These are phyloP conservation scores for Phoenicopterus ruber DNA, from an alignment of 2,113 vertebrate genomes.

Conservation along the genomic window DNA sequence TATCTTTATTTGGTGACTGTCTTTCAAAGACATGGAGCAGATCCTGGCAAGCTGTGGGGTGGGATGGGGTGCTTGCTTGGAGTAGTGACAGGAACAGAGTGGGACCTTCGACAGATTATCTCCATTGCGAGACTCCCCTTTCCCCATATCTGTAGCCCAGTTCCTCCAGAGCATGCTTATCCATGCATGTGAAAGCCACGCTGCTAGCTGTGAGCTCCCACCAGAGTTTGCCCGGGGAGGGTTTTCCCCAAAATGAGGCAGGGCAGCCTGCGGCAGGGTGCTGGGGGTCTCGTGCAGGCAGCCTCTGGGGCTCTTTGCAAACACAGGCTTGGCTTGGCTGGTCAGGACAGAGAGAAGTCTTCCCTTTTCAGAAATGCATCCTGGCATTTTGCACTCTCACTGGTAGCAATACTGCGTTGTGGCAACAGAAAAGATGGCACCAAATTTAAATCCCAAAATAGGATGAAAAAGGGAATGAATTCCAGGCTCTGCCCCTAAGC, in stretches of 20 bases:
- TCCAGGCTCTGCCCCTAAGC: neutral
- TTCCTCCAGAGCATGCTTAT: neutral
- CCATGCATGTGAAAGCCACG: neutral
- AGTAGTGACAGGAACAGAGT: neutral
- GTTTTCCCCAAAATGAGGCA: neutral
- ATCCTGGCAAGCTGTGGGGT: neutral
- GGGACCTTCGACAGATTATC: neutral
- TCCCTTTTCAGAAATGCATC: neutral
- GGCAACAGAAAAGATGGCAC: neutral
- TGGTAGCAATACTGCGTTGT: neutral
- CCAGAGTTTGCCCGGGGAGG: neutral
- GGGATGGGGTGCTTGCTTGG: neutral
- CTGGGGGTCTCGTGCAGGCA: neutral
- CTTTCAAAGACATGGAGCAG: neutral
- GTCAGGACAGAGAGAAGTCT: neutral
- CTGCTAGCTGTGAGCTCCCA: neutral
- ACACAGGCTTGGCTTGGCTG: neutral
- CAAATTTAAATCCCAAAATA: neutral
- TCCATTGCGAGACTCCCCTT: neutral
- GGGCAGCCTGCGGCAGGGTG: neutral
- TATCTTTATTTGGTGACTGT: conserved; percentile 28
- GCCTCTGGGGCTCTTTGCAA: neutral
- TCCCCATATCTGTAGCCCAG: fast-evolving
- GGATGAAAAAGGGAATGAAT: neutral
- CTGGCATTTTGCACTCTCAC: neutral